Conservation (phyloP, 2,113 vertebrate species). For the Gopherus flavomarginatus region DNA sequence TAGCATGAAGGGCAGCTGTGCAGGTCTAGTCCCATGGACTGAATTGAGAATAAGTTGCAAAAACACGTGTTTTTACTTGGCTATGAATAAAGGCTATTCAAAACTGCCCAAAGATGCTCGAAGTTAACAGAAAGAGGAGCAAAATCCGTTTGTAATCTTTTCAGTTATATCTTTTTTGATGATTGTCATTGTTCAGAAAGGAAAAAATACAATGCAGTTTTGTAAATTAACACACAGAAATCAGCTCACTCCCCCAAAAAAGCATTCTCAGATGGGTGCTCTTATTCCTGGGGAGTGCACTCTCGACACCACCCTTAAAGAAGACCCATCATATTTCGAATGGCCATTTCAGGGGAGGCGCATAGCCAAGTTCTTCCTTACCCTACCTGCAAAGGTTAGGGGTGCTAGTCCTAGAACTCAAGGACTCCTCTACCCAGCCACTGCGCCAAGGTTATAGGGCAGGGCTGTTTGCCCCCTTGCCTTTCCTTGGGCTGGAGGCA, state of each 20-base stretch:
- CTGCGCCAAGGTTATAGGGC: background rate
- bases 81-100: slow-evolving; percentile 48
- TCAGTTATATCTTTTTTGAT: background rate
- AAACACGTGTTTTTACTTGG: slow-evolving; percentile 27
- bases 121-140: background rate
- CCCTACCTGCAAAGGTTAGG: background rate
- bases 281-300: background rate
- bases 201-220: background rate
- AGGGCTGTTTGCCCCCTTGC: background rate
- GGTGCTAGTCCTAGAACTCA: background rate
- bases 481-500: background rate
- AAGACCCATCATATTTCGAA: background rate
- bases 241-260: background rate
- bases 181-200: background rate
- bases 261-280: background rate
- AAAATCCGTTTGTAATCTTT: slow-evolving; percentile 30
- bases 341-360: background rate
- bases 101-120: background rate
- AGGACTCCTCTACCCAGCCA: background rate
- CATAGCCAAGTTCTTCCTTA: background rate
- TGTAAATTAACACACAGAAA: background rate
- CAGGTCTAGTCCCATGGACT: background rate
- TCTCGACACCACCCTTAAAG: background rate
- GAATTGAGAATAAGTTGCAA: slow-evolving; percentile 40
- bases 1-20: slow-evolving; percentile 45